Percentiles rank a stretch among this genome's conserved stretches.
Evolutionary conservation across 1,140 invertebrate genomes (phyloP).

Genomic region (Chironomus striatipennis): DNA sequence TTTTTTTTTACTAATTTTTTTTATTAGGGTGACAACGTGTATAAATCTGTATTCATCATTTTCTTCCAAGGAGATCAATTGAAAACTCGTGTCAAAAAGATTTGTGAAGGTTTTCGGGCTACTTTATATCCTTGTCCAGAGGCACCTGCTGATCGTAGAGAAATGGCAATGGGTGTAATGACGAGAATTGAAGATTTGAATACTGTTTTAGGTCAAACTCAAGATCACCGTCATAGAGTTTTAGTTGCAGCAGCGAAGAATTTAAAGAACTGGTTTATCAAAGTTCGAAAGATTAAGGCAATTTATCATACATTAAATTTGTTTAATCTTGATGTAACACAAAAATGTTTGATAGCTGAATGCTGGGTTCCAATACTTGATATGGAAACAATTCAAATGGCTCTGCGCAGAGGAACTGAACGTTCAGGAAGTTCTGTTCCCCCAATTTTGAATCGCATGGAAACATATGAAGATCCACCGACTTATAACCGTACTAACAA

Average conservation of each 20-base stretch:
- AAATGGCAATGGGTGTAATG: slow-evolving; percentile 81
- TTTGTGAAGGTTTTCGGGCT: slow-evolving; percentile 87
- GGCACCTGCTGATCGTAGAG: slow-evolving; percentile 68
- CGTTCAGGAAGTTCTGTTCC: slow-evolving; percentile 81
- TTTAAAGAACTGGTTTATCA: slow-evolving; percentile 82
- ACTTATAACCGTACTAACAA: slow-evolving; percentile 75
- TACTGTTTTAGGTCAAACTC: slow-evolving; percentile 80
- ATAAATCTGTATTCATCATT: slow-evolving; percentile 91
- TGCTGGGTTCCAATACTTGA: slow-evolving; percentile 82
- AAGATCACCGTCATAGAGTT: slow-evolving; percentile 81
- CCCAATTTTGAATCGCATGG: slow-evolving; percentile 83
- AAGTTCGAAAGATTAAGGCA: slow-evolving; percentile 77
- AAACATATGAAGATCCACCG: slow-evolving; percentile 56
- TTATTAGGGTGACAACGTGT: slow-evolving; percentile 71
- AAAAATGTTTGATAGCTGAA: slow-evolving; percentile 84
- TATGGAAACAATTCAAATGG: slow-evolving; percentile 66
- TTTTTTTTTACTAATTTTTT: slow-evolving; percentile 22
- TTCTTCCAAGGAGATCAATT: slow-evolving; percentile 96
- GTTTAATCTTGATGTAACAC: slow-evolving; percentile 72
- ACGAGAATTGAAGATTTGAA: slow-evolving; percentile 85
- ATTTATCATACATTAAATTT: slow-evolving; percentile 67
- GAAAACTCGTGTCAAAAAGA: slow-evolving; percentile 85
- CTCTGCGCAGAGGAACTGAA: slow-evolving; percentile 79
- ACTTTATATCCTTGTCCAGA: slow-evolving; percentile 89
- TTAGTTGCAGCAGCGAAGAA: slow-evolving; percentile 78